Base-by-base conservation (phyloP, 2,797 vertebrate species). In the Helicolenus hilgendorfi region DNA sequence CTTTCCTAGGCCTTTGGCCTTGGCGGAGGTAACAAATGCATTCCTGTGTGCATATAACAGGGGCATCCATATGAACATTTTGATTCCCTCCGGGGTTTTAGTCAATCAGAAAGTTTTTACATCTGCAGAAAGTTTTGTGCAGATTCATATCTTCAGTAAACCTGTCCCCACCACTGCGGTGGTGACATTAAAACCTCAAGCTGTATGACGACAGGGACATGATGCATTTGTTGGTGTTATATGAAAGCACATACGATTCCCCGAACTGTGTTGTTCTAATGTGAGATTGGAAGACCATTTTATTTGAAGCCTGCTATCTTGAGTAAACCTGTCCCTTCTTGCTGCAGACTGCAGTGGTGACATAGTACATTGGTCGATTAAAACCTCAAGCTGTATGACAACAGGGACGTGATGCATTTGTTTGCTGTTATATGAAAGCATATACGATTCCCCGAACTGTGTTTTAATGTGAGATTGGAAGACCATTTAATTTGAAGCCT, bases 141-240 rank as follows among this genome's bases (percentile, higher is more conserved):
- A 8, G 3, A 2, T 63, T 83, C 8, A 72, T 1, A 26, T 29
- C 4, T 49, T 49, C n/a, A 59, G 24, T 22, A 41, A 49, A 59
- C 20, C 4, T n/a, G 11, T 3, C 13, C 10, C 14, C 4, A n/a
- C n/a, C n/a, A 79, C 55, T 69, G 45, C 83, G 58, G 15, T 1
- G 20, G 13, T 74, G 11, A 62, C 22, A 38, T 36, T 29, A 29
- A 86, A 84, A 80, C 55, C 58, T 68, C 74, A 77, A 64, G 18
- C 11, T 24, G 2, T 13, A 3, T 35, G 45, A 77, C 26, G 79
- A 55, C 49, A 58, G 27, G 65, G 69, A 27, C 14, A 9, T 89
- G 77, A 86, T 89, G 89, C 80, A 65, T 72, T 83, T 92, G 77
- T 81, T 81, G 79, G 11, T 80, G 56, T 53, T 35, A 6, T 33